Conservation (phyloP, 2,113 vertebrate genomes). For the Calonectris borealis region DNA sequence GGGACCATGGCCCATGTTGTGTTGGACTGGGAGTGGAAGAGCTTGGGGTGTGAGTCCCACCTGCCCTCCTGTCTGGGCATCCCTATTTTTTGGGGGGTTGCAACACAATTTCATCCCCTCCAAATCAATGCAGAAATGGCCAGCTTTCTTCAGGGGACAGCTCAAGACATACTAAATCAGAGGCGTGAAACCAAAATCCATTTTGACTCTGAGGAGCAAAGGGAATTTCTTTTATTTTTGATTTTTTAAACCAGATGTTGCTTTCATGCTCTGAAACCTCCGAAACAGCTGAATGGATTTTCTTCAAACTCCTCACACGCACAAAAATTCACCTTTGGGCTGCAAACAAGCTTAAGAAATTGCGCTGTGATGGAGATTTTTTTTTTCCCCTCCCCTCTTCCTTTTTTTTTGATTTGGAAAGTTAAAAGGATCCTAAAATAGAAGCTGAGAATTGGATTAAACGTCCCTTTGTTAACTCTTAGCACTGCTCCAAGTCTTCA, state of each 20-base stretch:
- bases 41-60: background rate
- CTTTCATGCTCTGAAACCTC: slow-evolving; percentile 62
- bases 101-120: background rate
- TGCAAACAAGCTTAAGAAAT: slow-evolving; percentile 54
- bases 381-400: background rate
- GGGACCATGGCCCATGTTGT: rapidly evolving
- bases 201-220: slow-evolving; percentile 48
- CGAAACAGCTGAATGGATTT: slow-evolving; percentile 62
- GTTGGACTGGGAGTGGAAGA: background rate
- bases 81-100: background rate
- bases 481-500: slow-evolving; percentile 22
- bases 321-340: slow-evolving; percentile 57
- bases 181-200: slow-evolving; percentile 31
- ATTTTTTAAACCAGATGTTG: slow-evolving; percentile 65
- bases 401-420: background rate
- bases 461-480: slow-evolving; percentile 6
- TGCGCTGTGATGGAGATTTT: background rate
- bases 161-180: background rate
- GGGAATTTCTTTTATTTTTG: slow-evolving; percentile 41
- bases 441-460: slow-evolving; percentile 46
- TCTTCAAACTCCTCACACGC: slow-evolving; percentile 34
- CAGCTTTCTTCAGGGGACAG: background rate
- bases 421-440: slow-evolving; percentile 57
- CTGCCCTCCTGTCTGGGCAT: background rate
- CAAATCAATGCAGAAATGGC: background rate